Base-by-base conservation (phyloP, 2,113 vertebrate genomes). In the Pristiophorus japonicus region DNA sequence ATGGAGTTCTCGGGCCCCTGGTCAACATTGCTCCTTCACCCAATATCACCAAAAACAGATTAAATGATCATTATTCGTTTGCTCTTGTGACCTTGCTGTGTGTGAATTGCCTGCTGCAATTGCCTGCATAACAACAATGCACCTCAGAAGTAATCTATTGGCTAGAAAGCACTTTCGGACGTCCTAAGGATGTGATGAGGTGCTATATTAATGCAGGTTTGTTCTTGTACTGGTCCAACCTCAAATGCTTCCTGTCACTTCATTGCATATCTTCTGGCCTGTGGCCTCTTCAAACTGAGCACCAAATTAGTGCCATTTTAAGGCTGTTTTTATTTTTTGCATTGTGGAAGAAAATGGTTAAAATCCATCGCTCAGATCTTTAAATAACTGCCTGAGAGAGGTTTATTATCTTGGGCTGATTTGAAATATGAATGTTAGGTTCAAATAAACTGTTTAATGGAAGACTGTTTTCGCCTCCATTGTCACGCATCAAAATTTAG, bases 191-290 rank as follows among this genome's bases (percentile, higher is more conserved):
- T 30, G 85, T 34, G 85, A 20, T 47, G 30, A 94, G 65, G 65
- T 70, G 92, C 63, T 94, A 94, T 30, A 70, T 47, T 70, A 94
- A 51, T 70, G 65, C 65, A 70, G 7, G 24, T 94, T 70, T 94
- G 65, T 94, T 94, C 63, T 88, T 34, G 12, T n/a, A 91, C 1
- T 34, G 14, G 88, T 63, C 59, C 62, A 63, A 65, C 88, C 88
- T 92, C 88, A 2, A 92, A 92, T 63, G 30, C 16, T 91, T 91
- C 88, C 88, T 91, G 88, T 91, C 88, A 62, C 51, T n/a, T 16
- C 30, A 30, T 16, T 24, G 8, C 88, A 92, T 63, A 63, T 38
- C 22, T 92, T 92, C 34, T 42, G 18, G 20, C 38, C 38, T 20
- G 42, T 81, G n/a, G 59, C 59, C 59, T 65, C n/a, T 62, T n/a